These are phyloP conservation scores for Eurystomus gularis DNA, from an alignment of 2,113 vertebrate genomes.

Conservation along the genomic window DNA sequence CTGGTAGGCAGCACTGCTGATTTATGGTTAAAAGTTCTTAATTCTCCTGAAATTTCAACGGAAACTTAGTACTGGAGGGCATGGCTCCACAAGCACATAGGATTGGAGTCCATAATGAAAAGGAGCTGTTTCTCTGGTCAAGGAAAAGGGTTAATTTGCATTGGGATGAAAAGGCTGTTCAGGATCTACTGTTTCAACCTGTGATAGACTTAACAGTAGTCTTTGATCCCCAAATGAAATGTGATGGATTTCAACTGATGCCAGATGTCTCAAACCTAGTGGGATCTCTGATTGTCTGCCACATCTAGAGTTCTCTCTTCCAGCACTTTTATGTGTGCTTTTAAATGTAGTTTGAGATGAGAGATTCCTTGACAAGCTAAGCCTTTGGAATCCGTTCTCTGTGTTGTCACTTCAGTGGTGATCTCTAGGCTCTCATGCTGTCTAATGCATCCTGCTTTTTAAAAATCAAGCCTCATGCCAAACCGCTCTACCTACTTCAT, in stretches of 20 bases:
- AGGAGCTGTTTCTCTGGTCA: conserved; percentile 48
- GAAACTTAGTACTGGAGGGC: background rate
- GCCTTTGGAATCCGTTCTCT: conserved; percentile 64
- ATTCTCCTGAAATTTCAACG: background rate
- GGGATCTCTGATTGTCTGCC: conserved; percentile 74
- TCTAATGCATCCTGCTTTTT: background rate
- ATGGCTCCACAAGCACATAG: background rate
- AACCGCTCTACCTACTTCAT: conserved; percentile 30
- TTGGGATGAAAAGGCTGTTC: conserved; percentile 57
- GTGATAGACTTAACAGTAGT: conserved; percentile 61
- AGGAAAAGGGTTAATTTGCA: conserved; percentile 57
- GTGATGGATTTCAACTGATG: conserved; percentile 79
- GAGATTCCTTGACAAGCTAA: conserved; percentile 71
- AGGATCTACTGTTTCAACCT: conserved; percentile 65
- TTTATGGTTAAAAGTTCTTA: background rate
- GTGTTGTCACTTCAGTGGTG: conserved; percentile 41
- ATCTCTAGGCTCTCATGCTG: conserved; percentile 61
- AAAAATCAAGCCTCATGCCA: conserved; percentile 35
- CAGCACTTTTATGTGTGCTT: conserved; percentile 73
- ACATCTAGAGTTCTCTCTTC: conserved; percentile 68
- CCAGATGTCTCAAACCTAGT: conserved; percentile 77
- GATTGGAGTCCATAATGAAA: conserved; percentile 27
- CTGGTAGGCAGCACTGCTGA: background rate
- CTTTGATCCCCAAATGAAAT: conserved; percentile 78
- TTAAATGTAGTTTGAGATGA: conserved; percentile 59